A percentile compares a stretch with the other conserved stretches of the same genome.
These are phyloP conservation scores for Xyrauchen texanus DNA, from an alignment of 2,113 vertebrate species.

Conservation along the genomic window DNA sequence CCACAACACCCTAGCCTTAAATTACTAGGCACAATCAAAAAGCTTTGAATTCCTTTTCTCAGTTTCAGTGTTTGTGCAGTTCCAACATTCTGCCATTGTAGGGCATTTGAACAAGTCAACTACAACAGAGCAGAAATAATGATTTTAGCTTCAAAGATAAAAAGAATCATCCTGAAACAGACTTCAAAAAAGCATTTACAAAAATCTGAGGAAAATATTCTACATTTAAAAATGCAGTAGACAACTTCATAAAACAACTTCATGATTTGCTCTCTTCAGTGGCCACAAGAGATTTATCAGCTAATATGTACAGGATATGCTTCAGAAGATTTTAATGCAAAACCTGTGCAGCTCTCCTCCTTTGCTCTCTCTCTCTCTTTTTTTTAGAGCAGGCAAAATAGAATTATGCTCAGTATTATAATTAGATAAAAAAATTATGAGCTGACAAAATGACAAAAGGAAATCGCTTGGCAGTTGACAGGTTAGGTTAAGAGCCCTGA, in stretches of 20 bases:
- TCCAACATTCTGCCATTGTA: too few relatives aligned
- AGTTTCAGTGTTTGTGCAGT: too few relatives aligned
- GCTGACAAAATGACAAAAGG: constrained; percentile 65
- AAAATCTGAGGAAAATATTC: constrained; percentile 23
- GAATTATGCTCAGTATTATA: constrained; percentile 73
- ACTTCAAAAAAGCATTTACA: not conserved
- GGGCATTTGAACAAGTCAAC: not conserved
- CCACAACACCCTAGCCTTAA: too few relatives aligned
- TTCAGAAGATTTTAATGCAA: constrained; percentile 67
- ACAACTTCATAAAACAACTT: constrained; percentile 44
- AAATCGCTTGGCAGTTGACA: constrained; percentile 62
- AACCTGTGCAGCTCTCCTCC: constrained; percentile 74
- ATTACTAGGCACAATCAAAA: too few relatives aligned
- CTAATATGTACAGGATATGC: constrained; percentile 76
- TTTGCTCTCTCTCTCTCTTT: constrained; percentile 66
- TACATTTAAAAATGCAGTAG: constrained; percentile 18
- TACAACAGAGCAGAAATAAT: constrained; percentile 3
- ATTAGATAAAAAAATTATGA: constrained; percentile 79
- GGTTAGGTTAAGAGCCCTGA: constrained; percentile 50
- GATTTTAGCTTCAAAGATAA: not conserved
- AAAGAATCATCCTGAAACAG: not conserved
- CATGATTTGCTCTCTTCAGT: constrained; percentile 18
- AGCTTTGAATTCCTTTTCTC: too few relatives aligned
- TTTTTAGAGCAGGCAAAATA: constrained; percentile 65
- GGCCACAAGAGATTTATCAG: constrained; percentile 75